phyloP scores from a whole-genome alignment of 64 coral and sea anemone genomes.

The Actinia tenebrosa region DNA sequence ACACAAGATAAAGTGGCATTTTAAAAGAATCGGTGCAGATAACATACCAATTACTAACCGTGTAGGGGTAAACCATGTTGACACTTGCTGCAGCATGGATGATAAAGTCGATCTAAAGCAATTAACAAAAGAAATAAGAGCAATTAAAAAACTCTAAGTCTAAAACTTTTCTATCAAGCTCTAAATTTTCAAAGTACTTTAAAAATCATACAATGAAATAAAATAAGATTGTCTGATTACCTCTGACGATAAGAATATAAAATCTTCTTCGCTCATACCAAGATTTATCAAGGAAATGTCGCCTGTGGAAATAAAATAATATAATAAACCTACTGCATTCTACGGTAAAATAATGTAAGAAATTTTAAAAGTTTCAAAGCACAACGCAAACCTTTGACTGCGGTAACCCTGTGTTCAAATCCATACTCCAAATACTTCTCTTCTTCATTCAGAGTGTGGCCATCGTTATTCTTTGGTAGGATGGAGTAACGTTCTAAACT shows the following conservation, averaged over 20 bases:
- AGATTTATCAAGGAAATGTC: constrained; percentile 84
- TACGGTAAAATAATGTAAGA: background rate
- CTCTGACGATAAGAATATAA: constrained; percentile 73
- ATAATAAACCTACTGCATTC: background rate
- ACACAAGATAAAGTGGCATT: background rate
- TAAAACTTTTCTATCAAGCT: no score
- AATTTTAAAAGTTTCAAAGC: background rate
- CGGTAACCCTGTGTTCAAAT: constrained; percentile 84
- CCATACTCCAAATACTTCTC: constrained; percentile 76
- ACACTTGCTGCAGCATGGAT: constrained; percentile 80
- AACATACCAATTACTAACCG: constrained; percentile 33
- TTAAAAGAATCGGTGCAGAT: no score
- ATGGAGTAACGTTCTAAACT: constrained; percentile 51
- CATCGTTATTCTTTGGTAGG: constrained; percentile 45
- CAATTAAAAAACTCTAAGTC: no score
- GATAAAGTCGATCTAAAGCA: constrained; percentile 72
- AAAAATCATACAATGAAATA: no score
- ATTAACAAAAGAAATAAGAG: background rate
- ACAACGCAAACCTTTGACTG: constrained; percentile 41
- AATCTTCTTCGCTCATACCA: constrained; percentile 86
- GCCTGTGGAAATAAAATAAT: constrained; percentile 24
- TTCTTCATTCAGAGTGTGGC: constrained; percentile 76
- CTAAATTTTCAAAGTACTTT: no score
- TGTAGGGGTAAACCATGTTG: constrained; percentile 90
- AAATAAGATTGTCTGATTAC: constrained; percentile 2